phyloP scores from a whole-genome alignment of 1,140 invertebrate species.

The Diorhabda elongata region DNA sequence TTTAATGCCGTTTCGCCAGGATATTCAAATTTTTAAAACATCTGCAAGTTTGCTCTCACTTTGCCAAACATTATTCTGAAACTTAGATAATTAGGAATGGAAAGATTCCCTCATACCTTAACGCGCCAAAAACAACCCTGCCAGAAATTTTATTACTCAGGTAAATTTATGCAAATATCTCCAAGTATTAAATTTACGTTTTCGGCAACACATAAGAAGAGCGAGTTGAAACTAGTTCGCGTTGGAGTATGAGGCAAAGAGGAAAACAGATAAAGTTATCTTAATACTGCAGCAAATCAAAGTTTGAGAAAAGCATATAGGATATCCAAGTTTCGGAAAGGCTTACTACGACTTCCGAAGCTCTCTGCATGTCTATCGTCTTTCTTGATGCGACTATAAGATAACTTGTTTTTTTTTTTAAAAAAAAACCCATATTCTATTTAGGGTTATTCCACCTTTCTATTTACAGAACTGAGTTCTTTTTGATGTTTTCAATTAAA shows the following conservation, averaged over 20 bases:
- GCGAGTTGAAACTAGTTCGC: background rate
- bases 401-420: too few relatives aligned
- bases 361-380: background rate
- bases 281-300: background rate
- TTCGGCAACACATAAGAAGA: background rate
- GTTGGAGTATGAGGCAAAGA: background rate
- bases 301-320: background rate
- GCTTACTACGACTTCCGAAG: background rate
- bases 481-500: too few relatives aligned
- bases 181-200: conserved; percentile 6
- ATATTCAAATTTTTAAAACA: conserved; percentile 24
- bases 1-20: conserved; percentile 16
- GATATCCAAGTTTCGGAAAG: background rate
- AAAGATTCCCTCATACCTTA: conserved; percentile 9
- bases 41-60: conserved; percentile 21
- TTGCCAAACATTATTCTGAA: conserved; percentile 22
- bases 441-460: too few relatives aligned
- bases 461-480: too few relatives aligned
- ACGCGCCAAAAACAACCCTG: conserved; percentile 13
- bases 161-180: conserved; percentile 18
- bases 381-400: background rate
- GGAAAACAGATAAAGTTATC: background rate
- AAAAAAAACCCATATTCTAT: too few relatives aligned
- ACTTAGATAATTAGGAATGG: conserved; percentile 19
- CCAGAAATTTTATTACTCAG: conserved; percentile 18